Conservation (phyloP, 2,888 invertebrate species). For the Agonopterix subpropinquella region DNA sequence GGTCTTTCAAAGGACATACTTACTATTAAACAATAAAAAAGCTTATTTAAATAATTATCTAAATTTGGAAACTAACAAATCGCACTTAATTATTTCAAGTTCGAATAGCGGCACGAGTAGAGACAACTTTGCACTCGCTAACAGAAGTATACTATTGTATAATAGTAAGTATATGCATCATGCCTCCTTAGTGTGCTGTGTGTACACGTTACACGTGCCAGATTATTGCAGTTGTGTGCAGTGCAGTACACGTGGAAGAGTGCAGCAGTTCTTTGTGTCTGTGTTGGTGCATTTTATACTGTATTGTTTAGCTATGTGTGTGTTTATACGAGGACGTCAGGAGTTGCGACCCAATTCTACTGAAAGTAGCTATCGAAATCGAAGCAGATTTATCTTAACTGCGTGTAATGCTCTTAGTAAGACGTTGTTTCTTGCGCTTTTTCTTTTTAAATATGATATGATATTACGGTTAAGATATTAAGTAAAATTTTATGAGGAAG, state of each 20-base stretch:
- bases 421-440: background rate
- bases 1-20: too few species aligned
- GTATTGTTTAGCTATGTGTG: background rate
- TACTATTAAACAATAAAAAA: too few species aligned
- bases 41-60: too few species aligned
- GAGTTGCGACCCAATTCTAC: conserved; percentile 11
- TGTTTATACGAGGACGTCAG: conserved; percentile 4
- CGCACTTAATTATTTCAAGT: too few species aligned
- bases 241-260: conserved; percentile 15
- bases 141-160: too few species aligned
- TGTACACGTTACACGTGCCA: conserved; percentile 37
- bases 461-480: too few species aligned
- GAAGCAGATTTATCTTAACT: conserved; percentile 7
- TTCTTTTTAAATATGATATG: too few species aligned
- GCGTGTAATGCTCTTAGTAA: background rate
- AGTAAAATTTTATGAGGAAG: too few species aligned
- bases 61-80: too few species aligned
- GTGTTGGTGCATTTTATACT: conserved; percentile 9
- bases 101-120: too few species aligned
- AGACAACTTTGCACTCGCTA: too few species aligned
- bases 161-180: too few species aligned
- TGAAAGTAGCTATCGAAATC: conserved; percentile 7
- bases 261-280: conserved; percentile 7
- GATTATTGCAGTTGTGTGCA: conserved; percentile 25
- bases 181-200: conserved; percentile 20